These are phyloP conservation scores for Canis aureus DNA, from an alignment of 2,113 vertebrate genomes.

Conservation along the genomic window DNA sequence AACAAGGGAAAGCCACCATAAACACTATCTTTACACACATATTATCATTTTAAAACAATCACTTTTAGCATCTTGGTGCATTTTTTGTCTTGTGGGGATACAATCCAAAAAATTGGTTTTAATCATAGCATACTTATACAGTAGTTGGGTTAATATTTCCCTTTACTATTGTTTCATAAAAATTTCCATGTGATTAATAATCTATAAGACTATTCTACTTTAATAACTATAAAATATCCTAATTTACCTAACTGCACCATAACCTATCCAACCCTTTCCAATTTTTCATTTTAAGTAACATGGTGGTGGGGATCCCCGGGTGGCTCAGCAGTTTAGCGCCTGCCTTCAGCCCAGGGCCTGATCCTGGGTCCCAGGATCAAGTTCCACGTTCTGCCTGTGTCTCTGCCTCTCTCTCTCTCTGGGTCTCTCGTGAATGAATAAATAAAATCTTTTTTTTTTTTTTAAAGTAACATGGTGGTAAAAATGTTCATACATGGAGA, in stretches of 20 bases:
- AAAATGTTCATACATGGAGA: background rate
- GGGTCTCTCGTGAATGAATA: too few species aligned
- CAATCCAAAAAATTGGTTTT: background rate
- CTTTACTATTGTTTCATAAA: slow-evolving; percentile 15
- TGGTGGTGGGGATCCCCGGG: too few species aligned
- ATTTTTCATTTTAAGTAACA: slow-evolving; percentile 30
- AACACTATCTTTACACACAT: background rate
- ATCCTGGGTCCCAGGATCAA: too few species aligned
- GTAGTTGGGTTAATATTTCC: background rate
- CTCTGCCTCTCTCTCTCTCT: too few species aligned
- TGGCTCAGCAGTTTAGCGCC: too few species aligned
- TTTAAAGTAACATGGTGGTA: background rate
- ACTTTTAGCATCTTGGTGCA: background rate
- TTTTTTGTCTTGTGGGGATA: background rate
- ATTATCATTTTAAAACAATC: background rate
- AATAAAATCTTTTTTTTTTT: background rate
- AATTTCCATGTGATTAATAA: slow-evolving; percentile 8
- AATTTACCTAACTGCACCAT: background rate
- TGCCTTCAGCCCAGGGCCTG: too few species aligned
- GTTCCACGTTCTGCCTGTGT: too few species aligned
- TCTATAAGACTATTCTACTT: background rate
- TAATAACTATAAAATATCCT: background rate
- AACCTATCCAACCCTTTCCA: background rate
- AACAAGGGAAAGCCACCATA: background rate
- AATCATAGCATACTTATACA: background rate